These are phyloP conservation scores for Hirtodrosophila confusa DNA, from an alignment of 2,888 invertebrate genomes.

Conservation along the genomic window DNA sequence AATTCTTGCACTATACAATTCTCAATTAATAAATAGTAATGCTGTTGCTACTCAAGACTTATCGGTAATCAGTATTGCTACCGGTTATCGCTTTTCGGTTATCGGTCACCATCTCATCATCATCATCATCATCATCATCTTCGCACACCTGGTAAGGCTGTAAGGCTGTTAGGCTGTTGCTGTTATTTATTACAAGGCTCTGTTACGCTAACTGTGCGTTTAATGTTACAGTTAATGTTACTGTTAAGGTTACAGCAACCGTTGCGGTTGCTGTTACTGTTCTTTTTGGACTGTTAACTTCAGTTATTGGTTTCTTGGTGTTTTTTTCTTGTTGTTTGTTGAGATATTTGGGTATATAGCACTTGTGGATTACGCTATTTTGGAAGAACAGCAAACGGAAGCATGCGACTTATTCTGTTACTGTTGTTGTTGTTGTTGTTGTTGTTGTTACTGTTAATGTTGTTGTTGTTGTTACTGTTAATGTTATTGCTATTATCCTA, in stretches of 20 bases:
- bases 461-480: conserved; percentile 12
- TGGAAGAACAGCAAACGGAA: conserved; percentile 60
- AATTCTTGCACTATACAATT: conserved; percentile 69
- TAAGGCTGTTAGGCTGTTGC: conserved; percentile 42
- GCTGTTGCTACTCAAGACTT: conserved; percentile 66
- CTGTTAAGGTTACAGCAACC: background rate
- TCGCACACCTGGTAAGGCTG: background rate
- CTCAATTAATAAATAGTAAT: conserved; percentile 78
- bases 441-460: conserved; percentile 14
- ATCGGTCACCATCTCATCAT: conserved; percentile 2
- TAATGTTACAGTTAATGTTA: conserved; percentile 18
- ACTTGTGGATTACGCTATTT: conserved; percentile 43
- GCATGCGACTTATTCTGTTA: conserved; percentile 28
- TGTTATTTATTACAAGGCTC: conserved; percentile 47
- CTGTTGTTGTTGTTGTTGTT: too few species aligned
- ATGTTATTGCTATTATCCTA: conserved; percentile 19
- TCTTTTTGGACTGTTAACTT: conserved; percentile 53
- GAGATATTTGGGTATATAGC: conserved; percentile 30
- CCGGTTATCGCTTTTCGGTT: background rate
- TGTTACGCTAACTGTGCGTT: conserved; percentile 51
- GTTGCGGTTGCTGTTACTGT: background rate
- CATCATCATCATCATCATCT: background rate
- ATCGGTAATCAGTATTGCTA: conserved; percentile 26
- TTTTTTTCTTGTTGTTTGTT: conserved; percentile 24
- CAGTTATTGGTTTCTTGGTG: conserved; percentile 43